A percentile compares a stretch with the other conserved stretches of the same genome.
These are phyloP conservation scores for Anthonomus grandis DNA, from an alignment of 1,140 invertebrate genomes.

Conservation along the genomic window DNA sequence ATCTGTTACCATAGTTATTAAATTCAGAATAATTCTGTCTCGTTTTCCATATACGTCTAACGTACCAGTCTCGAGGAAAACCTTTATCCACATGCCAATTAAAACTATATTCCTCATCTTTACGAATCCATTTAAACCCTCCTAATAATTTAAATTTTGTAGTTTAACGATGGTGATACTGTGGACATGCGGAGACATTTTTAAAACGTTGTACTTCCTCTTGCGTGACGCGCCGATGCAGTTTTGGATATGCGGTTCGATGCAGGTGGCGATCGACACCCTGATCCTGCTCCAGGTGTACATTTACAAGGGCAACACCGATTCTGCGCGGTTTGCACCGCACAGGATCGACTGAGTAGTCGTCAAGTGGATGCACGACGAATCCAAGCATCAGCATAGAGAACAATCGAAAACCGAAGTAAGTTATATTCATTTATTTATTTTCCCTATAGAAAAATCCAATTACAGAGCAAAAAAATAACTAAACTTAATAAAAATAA, in stretches of 20 bases:
- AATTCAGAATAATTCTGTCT: no score
- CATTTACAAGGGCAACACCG: conserved; percentile 61
- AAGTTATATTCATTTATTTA: no score
- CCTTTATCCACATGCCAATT: no score
- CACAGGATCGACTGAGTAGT: conserved; percentile 62
- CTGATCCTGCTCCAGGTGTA: conserved; percentile 59
- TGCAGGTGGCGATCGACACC: conserved; percentile 73
- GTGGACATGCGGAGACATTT: conserved; percentile 94
- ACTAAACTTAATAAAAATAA: no score
- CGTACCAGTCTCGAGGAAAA: no score
- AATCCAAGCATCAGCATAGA: conserved; percentile 27
- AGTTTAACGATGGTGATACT: conserved; percentile 91
- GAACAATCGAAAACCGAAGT: conserved; percentile 22
- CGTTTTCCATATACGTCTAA: no score
- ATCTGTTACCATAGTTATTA: no score
- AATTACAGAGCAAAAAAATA: no score
- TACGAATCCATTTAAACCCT: no score
- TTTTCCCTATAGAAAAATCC: no score
- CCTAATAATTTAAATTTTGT: conserved; percentile 33
- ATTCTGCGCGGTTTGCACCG: conserved; percentile 51
- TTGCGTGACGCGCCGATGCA: conserved; percentile 85
- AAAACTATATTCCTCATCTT: no score
- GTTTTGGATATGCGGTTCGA: conserved; percentile 91
- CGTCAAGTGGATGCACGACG: conserved; percentile 46
- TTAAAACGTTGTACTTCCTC: conserved; percentile 97